Base-by-base conservation (phyloP, 2,888 invertebrate species). In the Germaria angustata region DNA sequence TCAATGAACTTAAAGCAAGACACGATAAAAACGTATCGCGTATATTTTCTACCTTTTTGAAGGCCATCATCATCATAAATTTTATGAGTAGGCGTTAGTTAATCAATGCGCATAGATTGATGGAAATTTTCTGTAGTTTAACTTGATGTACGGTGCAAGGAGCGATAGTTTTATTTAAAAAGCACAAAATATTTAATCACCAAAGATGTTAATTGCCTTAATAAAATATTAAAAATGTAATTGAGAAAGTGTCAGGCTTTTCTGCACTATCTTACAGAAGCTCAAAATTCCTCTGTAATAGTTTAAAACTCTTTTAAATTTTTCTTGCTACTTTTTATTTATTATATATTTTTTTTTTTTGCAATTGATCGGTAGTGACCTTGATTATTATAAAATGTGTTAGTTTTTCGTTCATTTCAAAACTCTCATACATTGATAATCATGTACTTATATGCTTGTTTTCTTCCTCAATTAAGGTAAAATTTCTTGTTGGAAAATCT, bases 31-130 rank as follows among this genome's bases (percentile, higher is more conserved):
- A 22, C 2, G 13, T 17, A 8, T 53, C 22, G 6, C 11, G 28
- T 32, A 3, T 32, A 15, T 53, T 28, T 53, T 53, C 1, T 53
- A n/a, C 6, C 2, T 49, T 68, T 77, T 71, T 81, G 81, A 81
- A 81, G 81, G 77, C 81, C 81, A 81, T 53, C 59, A 51, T 28
- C 39, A 59, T 36, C 81, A 77, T 71, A 77, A 66, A 81, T 81
- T 72, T 68, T 69, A 55, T 39, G 66, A 72, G 81, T 81, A 81
- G 81, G 81, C 81, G 81, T 68, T 72, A 66, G 81, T 68, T 72
- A 66, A 77, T 77, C 77, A 68, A 77, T 66, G 61, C 51, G 28
- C 53, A 49, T 63, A 72, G 59, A 72, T 81, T 68, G 72, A 81
- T 77, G 76, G 49, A 66, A 77, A 81, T 71, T 51, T 28, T 22